Conservation (phyloP, 1,140 invertebrate species). For the Melanaphis sacchari region DNA sequence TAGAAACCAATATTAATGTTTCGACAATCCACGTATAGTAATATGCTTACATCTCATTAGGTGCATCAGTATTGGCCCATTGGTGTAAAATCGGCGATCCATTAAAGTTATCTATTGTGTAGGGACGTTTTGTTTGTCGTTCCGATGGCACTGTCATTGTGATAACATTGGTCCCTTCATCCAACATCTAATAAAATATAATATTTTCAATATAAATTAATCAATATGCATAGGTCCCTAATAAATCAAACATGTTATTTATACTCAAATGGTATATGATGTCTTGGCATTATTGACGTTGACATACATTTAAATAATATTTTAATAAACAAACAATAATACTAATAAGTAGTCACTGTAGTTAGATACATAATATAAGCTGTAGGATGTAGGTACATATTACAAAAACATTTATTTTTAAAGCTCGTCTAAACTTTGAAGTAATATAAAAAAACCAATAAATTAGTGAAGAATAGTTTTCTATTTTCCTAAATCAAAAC, state of each 20-base stretch:
- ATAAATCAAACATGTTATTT: background rate
- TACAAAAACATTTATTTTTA: background rate
- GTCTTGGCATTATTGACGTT: background rate
- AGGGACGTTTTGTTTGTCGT: constrained; percentile 61
- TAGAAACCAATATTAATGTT: background rate
- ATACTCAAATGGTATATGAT: background rate
- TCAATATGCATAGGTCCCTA: background rate
- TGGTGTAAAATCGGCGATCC: constrained; percentile 68
- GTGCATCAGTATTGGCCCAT: constrained; percentile 68
- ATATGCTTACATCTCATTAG: background rate
- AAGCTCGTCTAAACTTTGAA: too few species aligned
- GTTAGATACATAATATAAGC: background rate
- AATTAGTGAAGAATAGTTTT: background rate
- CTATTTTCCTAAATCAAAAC: background rate
- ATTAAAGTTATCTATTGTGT: constrained; percentile 69
- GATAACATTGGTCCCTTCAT: constrained; percentile 68
- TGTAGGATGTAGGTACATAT: background rate
- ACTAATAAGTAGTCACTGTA: background rate
- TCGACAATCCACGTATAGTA: background rate
- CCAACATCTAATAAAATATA: constrained; percentile 67
- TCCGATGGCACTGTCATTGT: constrained; percentile 65
- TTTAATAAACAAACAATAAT: background rate
- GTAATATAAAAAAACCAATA: background rate
- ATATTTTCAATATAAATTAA: background rate
- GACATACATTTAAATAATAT: background rate